Conservation (phyloP, 2,888 invertebrate species). For the Eudemis profundana region DNA sequence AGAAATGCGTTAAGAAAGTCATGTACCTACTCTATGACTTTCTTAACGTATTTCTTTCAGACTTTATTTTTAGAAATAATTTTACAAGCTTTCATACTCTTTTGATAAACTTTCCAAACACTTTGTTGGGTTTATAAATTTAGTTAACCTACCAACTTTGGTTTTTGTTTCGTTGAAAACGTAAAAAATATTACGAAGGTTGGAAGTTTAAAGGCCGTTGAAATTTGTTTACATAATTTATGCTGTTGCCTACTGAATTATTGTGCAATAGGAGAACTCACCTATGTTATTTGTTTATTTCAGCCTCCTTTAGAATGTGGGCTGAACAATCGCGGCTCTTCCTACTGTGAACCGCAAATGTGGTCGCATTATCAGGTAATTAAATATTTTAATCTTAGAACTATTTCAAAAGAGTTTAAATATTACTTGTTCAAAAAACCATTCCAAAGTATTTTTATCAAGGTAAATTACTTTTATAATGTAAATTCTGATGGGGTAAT, state of each 20-base stretch:
- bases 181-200: background rate
- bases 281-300: conserved; percentile 50
- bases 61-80: conserved; percentile 22
- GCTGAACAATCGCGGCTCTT: conserved; percentile 67
- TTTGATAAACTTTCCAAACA: conserved; percentile 21
- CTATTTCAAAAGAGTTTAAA: no score
- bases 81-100: conserved; percentile 16
- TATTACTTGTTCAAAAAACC: no score
- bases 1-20: conserved; percentile 7
- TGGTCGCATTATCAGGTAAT: conserved; percentile 81
- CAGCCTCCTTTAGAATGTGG: conserved; percentile 81
- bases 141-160: background rate
- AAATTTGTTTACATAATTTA: no score
- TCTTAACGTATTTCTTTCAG: conserved; percentile 3
- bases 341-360: conserved; percentile 78
- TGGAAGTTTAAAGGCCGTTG: background rate
- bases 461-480: no score
- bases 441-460: no score
- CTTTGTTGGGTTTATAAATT: background rate
- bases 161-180: background rate
- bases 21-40: conserved; percentile 1
- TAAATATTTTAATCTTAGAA: conserved; percentile 18
- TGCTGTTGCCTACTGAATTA: no score
- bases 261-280: background rate
- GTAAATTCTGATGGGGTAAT: no score